Evolutionary conservation across 64 coral and sea anemone species (phyloP).

Genomic region (Stichodactyla helianthus): DNA sequence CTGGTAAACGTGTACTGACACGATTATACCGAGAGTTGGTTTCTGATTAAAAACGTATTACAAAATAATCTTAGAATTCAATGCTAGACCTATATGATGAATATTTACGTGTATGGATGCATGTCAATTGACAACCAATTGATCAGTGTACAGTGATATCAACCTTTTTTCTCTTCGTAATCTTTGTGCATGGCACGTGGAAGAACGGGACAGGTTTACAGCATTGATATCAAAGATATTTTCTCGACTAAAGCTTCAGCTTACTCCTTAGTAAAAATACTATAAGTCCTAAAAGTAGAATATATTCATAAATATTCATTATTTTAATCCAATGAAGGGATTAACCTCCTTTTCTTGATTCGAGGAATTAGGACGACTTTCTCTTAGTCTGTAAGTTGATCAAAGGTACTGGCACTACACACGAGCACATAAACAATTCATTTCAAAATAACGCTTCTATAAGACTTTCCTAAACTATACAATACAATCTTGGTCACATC

Average conservation of each 20-base stretch:
- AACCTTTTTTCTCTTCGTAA: no score
- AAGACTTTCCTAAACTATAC: not conserved
- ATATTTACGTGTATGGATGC: no score
- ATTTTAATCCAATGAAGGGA: slow-evolving; percentile 1
- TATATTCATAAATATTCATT: not conserved
- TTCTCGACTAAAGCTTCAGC: not conserved
- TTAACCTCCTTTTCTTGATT: not conserved
- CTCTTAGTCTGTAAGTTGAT: not conserved
- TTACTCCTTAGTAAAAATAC: not conserved
- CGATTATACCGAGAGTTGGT: no score
- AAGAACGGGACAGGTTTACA: not conserved
- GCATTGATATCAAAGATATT: not conserved
- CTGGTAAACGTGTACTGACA: no score
- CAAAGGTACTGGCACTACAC: not conserved
- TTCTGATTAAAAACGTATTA: no score
- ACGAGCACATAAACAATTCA: not conserved
- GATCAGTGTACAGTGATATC: no score
- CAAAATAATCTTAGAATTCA: no score
- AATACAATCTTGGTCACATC: no score
- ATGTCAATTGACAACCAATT: no score
- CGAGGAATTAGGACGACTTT: not conserved
- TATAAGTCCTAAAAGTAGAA: not conserved
- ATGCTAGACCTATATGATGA: no score
- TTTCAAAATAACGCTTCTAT: not conserved
- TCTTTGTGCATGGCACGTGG: not conserved